A percentile compares a stretch with the other conserved stretches of the same genome.
Evolutionary conservation across 2,888 invertebrate species (phyloP).

Genomic region (Napeogenes inachia): DNA sequence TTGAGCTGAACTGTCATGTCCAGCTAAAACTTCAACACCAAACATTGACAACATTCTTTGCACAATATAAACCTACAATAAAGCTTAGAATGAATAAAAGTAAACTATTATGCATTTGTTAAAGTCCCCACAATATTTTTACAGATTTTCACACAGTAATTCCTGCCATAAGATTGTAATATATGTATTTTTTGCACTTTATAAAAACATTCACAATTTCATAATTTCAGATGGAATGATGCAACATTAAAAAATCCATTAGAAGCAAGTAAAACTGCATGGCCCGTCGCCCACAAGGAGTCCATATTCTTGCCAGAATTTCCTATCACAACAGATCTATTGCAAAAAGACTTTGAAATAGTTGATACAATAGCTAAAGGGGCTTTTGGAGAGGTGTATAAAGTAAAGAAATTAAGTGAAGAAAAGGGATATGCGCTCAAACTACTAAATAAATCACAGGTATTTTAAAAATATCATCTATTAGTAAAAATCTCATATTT

Average conservation of each 20-base stretch:
- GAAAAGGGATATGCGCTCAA: slow-evolving; percentile 89
- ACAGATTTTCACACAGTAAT: no score
- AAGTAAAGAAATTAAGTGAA: slow-evolving; percentile 82
- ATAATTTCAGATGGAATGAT: slow-evolving; percentile 79
- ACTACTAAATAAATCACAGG: slow-evolving; percentile 88
- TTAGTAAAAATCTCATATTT: no score
- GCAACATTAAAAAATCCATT: slow-evolving; percentile 79
- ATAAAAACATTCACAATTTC: slow-evolving; percentile 1
- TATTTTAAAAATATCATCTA: slow-evolving; percentile 39
- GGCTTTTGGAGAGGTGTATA: slow-evolving; percentile 93
- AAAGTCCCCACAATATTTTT: no score
- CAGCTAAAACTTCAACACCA: no score
- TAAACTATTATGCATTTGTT: no score
- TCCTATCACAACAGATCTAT: slow-evolving; percentile 80
- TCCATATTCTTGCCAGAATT: slow-evolving; percentile 93
- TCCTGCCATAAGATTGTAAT: background rate
- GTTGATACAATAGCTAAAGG: slow-evolving; percentile 89
- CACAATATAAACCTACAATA: no score
- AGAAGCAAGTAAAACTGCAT: slow-evolving; percentile 82
- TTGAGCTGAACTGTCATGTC: no score
- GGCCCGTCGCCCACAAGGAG: slow-evolving; percentile 90
- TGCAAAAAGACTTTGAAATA: slow-evolving; percentile 80
- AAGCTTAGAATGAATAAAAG: no score
- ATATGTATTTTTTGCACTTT: background rate
- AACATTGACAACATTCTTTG: no score